Conservation (phyloP, 2,113 vertebrate species). For the Gopherus evgoodei region DNA sequence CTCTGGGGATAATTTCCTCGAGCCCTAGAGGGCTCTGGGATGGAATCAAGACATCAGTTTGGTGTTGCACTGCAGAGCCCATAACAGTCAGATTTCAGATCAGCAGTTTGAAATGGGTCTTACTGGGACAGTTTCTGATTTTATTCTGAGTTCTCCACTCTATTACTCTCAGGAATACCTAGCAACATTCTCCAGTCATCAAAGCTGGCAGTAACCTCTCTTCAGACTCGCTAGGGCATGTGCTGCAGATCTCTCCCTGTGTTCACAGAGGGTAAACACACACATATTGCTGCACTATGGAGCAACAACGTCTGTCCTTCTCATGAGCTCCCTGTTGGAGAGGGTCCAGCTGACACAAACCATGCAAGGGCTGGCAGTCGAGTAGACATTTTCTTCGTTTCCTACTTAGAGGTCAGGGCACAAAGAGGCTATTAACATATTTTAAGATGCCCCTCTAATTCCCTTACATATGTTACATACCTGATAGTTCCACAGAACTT, state of each 20-base stretch:
- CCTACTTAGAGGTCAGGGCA: neutral
- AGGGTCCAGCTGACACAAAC: neutral
- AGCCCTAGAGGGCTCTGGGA: neutral
- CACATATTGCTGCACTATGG: neutral
- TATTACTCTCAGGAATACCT: neutral
- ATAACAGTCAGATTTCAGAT: neutral
- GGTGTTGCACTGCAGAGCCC: neutral
- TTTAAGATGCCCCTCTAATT: neutral
- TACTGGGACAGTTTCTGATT: neutral
- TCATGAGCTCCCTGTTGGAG: accelerated
- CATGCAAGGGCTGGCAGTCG: neutral
- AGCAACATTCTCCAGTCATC: neutral
- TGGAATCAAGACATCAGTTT: neutral
- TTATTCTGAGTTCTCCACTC: neutral
- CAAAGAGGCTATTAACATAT: neutral
- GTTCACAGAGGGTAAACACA: neutral
- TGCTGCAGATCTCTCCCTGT: neutral
- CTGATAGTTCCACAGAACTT: neutral
- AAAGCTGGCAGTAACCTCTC: neutral
- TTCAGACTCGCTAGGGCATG: neutral
- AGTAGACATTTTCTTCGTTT: neutral
- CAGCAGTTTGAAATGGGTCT: neutral
- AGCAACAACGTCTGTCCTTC: neutral
- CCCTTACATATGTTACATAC: neutral
- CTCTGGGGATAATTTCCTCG: neutral